These are phyloP conservation scores for Gandaritis pyraliata DNA, from an alignment of 2,888 invertebrate genomes.

Conservation along the genomic window DNA sequence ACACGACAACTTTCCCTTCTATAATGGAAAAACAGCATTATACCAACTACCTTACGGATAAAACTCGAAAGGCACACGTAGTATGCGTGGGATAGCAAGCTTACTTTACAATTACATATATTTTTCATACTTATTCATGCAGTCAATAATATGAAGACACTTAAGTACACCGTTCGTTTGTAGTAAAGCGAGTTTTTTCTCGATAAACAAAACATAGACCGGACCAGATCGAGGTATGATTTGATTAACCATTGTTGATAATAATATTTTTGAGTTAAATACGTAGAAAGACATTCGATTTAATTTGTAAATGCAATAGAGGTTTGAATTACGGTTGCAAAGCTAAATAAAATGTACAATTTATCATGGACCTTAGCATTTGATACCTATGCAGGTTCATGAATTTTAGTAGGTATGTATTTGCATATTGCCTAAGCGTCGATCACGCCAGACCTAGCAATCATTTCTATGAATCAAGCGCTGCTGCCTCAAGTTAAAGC, in stretches of 20 bases:
- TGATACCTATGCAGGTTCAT: constrained; percentile 39
- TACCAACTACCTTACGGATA: constrained; percentile 63
- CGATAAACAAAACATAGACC: background rate
- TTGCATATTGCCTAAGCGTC: constrained; percentile 51
- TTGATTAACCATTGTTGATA: background rate
- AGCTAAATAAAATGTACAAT: constrained; percentile 2
- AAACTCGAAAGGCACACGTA: constrained; percentile 61
- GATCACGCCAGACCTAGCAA: constrained; percentile 52
- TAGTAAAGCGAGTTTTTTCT: background rate
- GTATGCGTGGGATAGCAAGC: constrained; percentile 53
- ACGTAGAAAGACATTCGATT: too few species aligned
- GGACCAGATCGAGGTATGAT: background rate
- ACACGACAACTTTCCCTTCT: constrained; percentile 79
- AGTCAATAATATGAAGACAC: constrained; percentile 6
- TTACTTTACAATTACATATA: constrained; percentile 28
- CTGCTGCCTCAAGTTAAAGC: constrained; percentile 39
- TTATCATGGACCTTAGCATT: constrained; percentile 32
- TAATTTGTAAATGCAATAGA: background rate
- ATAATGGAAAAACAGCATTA: constrained; percentile 78
- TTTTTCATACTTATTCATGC: constrained; percentile 33
- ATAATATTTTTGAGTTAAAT: background rate
- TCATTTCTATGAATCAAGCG: constrained; percentile 49
- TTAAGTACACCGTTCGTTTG: background rate
- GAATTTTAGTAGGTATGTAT: constrained; percentile 49
- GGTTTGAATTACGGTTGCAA: background rate